Conservation (phyloP, 2,113 vertebrate species). For the Macquaria australasica region DNA sequence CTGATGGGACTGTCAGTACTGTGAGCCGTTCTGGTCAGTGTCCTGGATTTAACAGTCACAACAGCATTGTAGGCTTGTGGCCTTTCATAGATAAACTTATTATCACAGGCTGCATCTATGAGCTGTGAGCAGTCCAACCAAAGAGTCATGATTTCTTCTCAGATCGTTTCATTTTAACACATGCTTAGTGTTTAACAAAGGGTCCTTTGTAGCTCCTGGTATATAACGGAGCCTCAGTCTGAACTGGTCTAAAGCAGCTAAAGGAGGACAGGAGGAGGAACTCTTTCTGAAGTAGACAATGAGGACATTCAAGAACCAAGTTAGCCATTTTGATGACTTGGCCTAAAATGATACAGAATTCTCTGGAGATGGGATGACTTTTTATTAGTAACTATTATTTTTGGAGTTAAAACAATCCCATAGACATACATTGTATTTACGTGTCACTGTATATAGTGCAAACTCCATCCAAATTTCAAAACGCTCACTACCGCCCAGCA, state of each 20-base stretch:
- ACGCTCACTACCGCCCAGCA: not conserved
- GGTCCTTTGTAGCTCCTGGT: not conserved
- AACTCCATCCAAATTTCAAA: not conserved
- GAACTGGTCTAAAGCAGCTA: not conserved
- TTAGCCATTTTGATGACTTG: not conserved
- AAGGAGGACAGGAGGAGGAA: not conserved
- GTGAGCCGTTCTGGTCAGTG: not conserved
- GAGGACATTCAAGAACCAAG: not conserved
- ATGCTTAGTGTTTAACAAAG: conserved; percentile 7
- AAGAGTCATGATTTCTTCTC: not conserved
- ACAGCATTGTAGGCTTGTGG: too few relatives aligned
- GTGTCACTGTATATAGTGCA: not conserved
- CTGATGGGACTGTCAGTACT: not conserved
- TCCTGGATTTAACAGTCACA: not conserved
- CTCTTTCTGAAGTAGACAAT: not conserved
- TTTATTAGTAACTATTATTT: too few relatives aligned
- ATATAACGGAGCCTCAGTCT: not conserved
- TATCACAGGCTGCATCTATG: not conserved
- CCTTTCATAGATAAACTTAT: not conserved
- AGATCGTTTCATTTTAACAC: not conserved
- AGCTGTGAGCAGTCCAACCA: not conserved
- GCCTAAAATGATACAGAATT: not conserved
- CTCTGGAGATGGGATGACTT: not conserved
- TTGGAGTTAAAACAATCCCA: not conserved
- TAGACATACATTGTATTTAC: not conserved